Percentiles rank a stretch among this genome's conserved stretches.
phyloP scores from a whole-genome alignment of 2,888 invertebrate species.

The Petrolisthes cinctipes region DNA sequence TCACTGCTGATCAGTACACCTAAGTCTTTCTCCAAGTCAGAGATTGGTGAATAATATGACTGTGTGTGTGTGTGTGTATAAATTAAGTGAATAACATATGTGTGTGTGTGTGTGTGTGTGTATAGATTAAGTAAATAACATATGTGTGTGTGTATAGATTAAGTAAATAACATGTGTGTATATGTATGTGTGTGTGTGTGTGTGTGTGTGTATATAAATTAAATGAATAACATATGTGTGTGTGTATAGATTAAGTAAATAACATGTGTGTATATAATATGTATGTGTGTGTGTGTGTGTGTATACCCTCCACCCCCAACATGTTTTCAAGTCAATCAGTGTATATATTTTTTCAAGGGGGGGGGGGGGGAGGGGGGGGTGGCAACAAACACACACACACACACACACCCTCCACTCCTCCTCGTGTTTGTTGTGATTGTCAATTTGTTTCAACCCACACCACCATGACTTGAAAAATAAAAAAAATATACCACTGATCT shows the following conservation, averaged over 20 bases:
- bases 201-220: neutral
- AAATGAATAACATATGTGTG: neutral
- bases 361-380: too few relatives aligned
- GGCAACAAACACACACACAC: too few relatives aligned
- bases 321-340: too few relatives aligned
- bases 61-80: neutral
- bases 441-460: too few relatives aligned
- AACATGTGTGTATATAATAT: neutral
- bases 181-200: neutral
- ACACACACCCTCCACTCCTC: too few relatives aligned
- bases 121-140: neutral
- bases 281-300: neutral
- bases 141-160: neutral
- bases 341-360: too few relatives aligned
- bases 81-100: neutral
- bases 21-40: too few relatives aligned
- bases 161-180: neutral
- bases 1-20: too few relatives aligned
- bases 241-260: neutral
- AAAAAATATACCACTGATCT: too few relatives aligned
- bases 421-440: too few relatives aligned
- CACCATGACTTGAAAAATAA: too few relatives aligned
- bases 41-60: too few relatives aligned
- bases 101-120: neutral
- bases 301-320: neutral